Conservation (phyloP, 2,888 invertebrate species). For the Byasa hedistus region DNA sequence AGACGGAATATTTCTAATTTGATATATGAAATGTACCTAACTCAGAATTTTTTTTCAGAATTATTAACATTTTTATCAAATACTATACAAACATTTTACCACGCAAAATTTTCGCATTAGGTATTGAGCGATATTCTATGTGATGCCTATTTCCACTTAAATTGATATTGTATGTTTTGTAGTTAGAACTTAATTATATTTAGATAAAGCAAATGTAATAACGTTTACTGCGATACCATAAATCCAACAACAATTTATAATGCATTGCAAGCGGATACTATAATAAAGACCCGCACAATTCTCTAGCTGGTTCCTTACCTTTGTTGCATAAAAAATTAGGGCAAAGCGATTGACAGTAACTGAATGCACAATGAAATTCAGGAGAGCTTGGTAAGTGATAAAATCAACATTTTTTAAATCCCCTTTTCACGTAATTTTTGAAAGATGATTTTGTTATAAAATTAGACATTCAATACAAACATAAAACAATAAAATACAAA, state of each 20-base stretch:
- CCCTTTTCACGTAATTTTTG: too few relatives aligned
- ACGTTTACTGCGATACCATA: slow-evolving; percentile 23
- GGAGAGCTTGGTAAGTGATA: too few relatives aligned
- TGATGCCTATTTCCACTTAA: slow-evolving; percentile 13
- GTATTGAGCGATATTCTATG: not conserved
- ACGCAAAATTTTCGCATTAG: not conserved
- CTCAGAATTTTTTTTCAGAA: too few relatives aligned
- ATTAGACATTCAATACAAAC: too few relatives aligned
- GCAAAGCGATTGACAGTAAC: not conserved
- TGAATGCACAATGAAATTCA: not conserved
- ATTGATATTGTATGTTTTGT: slow-evolving; percentile 23
- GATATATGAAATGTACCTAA: too few relatives aligned
- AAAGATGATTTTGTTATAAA: too few relatives aligned
- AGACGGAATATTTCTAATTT: too few relatives aligned
- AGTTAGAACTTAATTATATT: slow-evolving; percentile 25
- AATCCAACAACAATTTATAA: slow-evolving; percentile 13
- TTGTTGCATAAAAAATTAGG: not conserved
- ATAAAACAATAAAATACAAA: too few relatives aligned
- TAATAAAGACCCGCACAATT: not conserved
- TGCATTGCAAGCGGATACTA: not conserved
- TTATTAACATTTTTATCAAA: not conserved
- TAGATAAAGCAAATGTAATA: slow-evolving; percentile 24
- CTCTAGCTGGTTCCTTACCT: not conserved
- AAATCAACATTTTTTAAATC: too few relatives aligned
- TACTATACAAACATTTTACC: not conserved